Evolutionary conservation across 1,140 invertebrate genomes (phyloP).

Genomic region (Drosophila watanabei): DNA sequence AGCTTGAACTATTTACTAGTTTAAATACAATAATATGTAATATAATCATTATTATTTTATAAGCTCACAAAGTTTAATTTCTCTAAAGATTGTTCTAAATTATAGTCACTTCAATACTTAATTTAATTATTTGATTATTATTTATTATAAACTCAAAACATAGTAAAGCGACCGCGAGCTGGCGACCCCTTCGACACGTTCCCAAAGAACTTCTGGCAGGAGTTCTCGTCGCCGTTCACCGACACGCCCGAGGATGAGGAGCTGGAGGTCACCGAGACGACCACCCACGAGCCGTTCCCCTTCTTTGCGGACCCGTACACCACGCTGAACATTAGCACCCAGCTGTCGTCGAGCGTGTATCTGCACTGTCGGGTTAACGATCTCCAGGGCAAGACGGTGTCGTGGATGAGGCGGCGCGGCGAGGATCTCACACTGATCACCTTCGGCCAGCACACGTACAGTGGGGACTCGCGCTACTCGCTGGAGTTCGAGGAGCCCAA

Average conservation of each 20-base stretch:
- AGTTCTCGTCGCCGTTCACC: conserved; percentile 88
- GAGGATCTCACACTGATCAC: conserved; percentile 92
- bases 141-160: not conserved
- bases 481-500: conserved; percentile 91
- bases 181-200: conserved; percentile 85
- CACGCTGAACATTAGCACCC: conserved; percentile 89
- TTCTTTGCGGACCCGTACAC: conserved; percentile 88
- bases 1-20: not conserved
- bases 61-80: not conserved
- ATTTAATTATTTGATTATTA: not conserved
- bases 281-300: conserved; percentile 88
- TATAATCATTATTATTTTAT: not conserved
- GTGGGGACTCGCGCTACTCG: conserved; percentile 91
- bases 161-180: conserved; percentile 83
- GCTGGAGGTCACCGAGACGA: conserved; percentile 83
- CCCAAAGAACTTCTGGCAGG: conserved; percentile 88
- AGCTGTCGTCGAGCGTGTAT: conserved; percentile 89
- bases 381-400: conserved; percentile 92
- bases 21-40: no score
- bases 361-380: conserved; percentile 91
- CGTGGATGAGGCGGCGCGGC: conserved; percentile 91
- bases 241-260: conserved; percentile 86
- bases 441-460: conserved; percentile 92
- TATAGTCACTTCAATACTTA: not conserved
- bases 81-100: not conserved